These are phyloP conservation scores for Enteromius fasciolatus DNA, from an alignment of 2,797 vertebrate genomes.

Conservation along the genomic window DNA sequence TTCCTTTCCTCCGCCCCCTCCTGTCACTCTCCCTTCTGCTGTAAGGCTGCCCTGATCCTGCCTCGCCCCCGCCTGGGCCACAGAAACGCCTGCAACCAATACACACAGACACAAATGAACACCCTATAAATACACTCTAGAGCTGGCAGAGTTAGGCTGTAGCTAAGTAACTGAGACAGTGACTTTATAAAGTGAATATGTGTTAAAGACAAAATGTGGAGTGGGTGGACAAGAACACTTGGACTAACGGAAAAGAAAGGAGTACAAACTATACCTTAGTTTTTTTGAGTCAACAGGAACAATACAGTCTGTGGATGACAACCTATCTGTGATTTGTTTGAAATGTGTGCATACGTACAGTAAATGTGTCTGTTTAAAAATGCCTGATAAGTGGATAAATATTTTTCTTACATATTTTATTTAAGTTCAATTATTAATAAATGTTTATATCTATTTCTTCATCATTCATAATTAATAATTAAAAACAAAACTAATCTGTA, in stretches of 20 bases:
- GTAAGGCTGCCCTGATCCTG: constrained; percentile 48
- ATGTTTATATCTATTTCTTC: not conserved
- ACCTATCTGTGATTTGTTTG: constrained; percentile 51
- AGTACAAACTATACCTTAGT: constrained; percentile 20
- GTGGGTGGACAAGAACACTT: constrained; percentile 27
- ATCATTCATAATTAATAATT: not conserved
- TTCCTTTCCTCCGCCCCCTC: constrained; percentile 43
- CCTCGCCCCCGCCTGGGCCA: constrained; percentile 39
- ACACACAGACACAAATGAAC: constrained; percentile 48
- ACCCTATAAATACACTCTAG: constrained; percentile 55
- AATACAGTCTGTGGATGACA: constrained; percentile 45
- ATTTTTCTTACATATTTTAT: not conserved
- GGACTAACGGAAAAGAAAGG: constrained; percentile 32
- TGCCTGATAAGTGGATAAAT: not conserved
- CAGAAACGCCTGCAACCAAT: constrained; percentile 37
- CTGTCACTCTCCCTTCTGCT: constrained; percentile 42
- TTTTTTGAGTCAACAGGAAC: constrained; percentile 39
- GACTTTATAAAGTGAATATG: constrained; percentile 47
- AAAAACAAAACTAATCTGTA: not conserved
- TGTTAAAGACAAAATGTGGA: constrained; percentile 52
- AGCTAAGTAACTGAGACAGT: constrained; percentile 51
- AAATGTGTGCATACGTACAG: not conserved
- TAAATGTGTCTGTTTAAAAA: not conserved
- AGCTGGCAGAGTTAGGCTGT: constrained; percentile 49
- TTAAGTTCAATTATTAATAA: not conserved